Conservation (phyloP, 2,888 invertebrate genomes). For the Apotomis turbidana region DNA sequence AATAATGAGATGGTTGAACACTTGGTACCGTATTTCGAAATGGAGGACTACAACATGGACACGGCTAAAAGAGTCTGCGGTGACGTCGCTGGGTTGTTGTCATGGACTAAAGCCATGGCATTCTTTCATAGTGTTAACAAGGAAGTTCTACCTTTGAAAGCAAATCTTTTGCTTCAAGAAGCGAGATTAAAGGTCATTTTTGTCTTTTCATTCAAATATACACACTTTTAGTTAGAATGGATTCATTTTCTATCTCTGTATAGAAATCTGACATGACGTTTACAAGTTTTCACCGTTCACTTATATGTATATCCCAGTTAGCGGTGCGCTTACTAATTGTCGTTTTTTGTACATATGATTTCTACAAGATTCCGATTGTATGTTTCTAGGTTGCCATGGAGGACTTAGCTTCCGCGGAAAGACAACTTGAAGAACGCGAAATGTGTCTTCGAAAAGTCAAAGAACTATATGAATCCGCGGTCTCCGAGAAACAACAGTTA, state of each 20-base stretch:
- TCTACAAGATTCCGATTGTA: too few relatives aligned
- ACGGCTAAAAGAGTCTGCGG: slow-evolving; percentile 98
- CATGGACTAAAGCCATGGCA: slow-evolving; percentile 98
- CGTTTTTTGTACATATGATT: too few relatives aligned
- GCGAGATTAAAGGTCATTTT: slow-evolving; percentile 89
- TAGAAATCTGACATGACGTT: too few relatives aligned
- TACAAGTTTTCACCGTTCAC: too few relatives aligned
- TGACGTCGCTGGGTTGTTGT: slow-evolving; percentile 96
- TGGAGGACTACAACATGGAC: slow-evolving; percentile 99
- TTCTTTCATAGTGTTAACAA: slow-evolving; percentile 98
- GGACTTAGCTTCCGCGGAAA: slow-evolving; percentile 93
- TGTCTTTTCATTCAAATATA: too few relatives aligned
- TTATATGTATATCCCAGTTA: too few relatives aligned
- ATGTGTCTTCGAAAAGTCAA: slow-evolving; percentile 94
- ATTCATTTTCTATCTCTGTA: too few relatives aligned
- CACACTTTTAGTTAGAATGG: too few relatives aligned
- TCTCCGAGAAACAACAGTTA: slow-evolving; percentile 94
- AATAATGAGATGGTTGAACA: slow-evolving; percentile 99
- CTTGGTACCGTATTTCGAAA: slow-evolving; percentile 94
- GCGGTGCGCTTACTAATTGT: too few relatives aligned
- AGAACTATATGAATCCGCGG: slow-evolving; percentile 96
- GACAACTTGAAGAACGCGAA: slow-evolving; percentile 95
- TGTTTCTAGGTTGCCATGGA: slow-evolving; percentile 90
- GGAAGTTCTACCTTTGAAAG: slow-evolving; percentile 97
- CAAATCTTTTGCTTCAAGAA: slow-evolving; percentile 95